Conservation (phyloP, 1,140 invertebrate genomes). For the Atta colombica region DNA sequence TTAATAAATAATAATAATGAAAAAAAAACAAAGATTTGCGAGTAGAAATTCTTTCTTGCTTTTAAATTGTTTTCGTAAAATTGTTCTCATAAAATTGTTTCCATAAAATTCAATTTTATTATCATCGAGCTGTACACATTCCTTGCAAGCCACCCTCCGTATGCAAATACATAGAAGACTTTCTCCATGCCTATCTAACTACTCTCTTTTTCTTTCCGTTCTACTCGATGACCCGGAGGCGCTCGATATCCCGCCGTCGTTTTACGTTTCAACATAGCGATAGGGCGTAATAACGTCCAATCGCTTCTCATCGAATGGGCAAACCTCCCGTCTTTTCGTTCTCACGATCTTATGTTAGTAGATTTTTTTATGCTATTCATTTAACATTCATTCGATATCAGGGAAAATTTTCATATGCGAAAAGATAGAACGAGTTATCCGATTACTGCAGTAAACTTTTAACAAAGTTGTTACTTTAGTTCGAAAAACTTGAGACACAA, state of each 20-base stretch:
- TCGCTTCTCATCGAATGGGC: slow-evolving; percentile 58
- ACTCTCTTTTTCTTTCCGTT: slow-evolving; percentile 34
- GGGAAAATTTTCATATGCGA: neutral
- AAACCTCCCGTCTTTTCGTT: slow-evolving; percentile 28
- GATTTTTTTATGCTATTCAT: neutral
- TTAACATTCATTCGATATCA: neutral
- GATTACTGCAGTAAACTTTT: slow-evolving; percentile 21
- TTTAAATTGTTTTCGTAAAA: neutral
- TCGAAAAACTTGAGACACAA: slow-evolving; percentile 1
- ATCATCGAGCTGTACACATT: neutral
- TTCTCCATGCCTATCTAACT: slow-evolving; percentile 34
- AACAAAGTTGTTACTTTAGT: slow-evolving; percentile 25
- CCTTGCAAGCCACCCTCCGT: slow-evolving; percentile 1
- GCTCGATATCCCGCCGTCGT: slow-evolving; percentile 47
- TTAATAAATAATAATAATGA: neutral
- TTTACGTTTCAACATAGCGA: slow-evolving; percentile 48
- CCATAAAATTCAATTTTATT: slow-evolving; percentile 43
- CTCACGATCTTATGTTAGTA: slow-evolving; percentile 49
- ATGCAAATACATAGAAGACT: slow-evolving; percentile 47
- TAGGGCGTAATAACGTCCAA: slow-evolving; percentile 63
- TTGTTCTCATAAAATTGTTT: slow-evolving; percentile 24
- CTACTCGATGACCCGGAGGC: slow-evolving; percentile 56
- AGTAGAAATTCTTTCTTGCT: neutral
- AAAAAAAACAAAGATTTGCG: neutral
- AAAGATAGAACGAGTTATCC: neutral